These are phyloP conservation scores for Antedon mediterranea DNA, from an alignment of 53 echinoderm and acorn worm species.

Conservation along the genomic window DNA sequence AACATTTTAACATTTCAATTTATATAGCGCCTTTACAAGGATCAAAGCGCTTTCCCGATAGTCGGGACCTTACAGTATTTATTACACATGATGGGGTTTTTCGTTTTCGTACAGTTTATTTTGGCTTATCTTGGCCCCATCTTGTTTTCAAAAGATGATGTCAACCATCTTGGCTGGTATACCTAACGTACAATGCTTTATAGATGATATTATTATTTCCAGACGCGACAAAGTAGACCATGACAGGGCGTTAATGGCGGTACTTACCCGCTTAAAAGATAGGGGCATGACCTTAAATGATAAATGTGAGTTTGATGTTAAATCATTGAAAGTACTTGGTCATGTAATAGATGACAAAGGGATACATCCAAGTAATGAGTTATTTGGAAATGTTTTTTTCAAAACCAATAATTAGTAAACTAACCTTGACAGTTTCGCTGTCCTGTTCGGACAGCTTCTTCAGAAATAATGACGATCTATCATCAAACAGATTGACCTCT, in stretches of 20 bases:
- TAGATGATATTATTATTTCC: conserved; percentile 45
- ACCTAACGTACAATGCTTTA: conserved; percentile 25
- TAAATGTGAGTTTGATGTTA: not conserved
- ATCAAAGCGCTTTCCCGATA: too few relatives aligned
- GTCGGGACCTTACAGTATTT: conserved; percentile 38
- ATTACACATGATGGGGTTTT: conserved; percentile 49
- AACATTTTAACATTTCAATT: too few relatives aligned
- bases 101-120: conserved; percentile 36
- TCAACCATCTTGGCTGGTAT: conserved; percentile 21
- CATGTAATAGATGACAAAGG: not conserved
- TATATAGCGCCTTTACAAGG: too few relatives aligned
- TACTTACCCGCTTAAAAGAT: conserved; percentile 15
- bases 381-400: too few relatives aligned
- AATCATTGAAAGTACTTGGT: not conserved
- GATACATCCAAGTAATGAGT: not conserved
- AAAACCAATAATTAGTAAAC: too few relatives aligned
- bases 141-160: conserved; percentile 53
- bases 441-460: too few relatives aligned
- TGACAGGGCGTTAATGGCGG: conserved; percentile 6
- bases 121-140: conserved; percentile 53
- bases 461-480: too few relatives aligned
- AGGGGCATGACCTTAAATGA: conserved; percentile 14
- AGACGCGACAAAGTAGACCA: conserved; percentile 22
- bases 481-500: too few relatives aligned
- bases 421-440: too few relatives aligned